A percentile compares a stretch with the other conserved stretches of the same genome.
These are phyloP conservation scores for Pseudolaguvia tuberculata DNA, from an alignment of 2,113 vertebrate species.

Conservation along the genomic window DNA sequence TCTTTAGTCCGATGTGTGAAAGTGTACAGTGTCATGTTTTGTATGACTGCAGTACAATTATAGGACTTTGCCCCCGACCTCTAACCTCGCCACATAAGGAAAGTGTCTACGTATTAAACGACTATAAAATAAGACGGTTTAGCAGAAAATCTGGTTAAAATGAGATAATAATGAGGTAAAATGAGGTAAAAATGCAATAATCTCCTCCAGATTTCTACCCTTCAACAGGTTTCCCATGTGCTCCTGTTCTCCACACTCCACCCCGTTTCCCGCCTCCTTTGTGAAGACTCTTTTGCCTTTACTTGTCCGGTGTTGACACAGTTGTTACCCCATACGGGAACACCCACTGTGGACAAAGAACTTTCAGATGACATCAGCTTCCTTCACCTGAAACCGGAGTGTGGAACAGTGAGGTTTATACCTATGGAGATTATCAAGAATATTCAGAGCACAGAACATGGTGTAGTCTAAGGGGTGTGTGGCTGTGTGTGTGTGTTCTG, in stretches of 20 bases:
- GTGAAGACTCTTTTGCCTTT: conserved; percentile 43
- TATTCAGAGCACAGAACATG: conserved; percentile 1
- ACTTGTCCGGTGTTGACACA: conserved; percentile 50
- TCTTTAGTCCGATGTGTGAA: background rate
- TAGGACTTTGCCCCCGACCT: too few species aligned
- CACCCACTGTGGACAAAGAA: conserved; percentile 54
- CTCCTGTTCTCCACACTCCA: conserved; percentile 20
- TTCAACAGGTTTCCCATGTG: conserved; percentile 14
- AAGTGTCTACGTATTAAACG: too few species aligned
- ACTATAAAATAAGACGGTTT: too few species aligned
- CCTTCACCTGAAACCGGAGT: conserved; percentile 38
- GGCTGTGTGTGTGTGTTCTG: background rate
- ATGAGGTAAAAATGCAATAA: background rate
- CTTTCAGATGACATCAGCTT: conserved; percentile 52
- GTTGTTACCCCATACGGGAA: conserved; percentile 47
- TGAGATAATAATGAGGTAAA: too few species aligned
- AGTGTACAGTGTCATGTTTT: background rate
- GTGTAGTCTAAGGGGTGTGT: background rate
- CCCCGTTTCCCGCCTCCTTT: conserved; percentile 32
- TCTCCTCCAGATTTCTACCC: background rate
- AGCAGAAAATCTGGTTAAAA: too few species aligned
- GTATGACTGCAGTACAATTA: conserved; percentile 2
- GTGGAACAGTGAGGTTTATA: background rate
- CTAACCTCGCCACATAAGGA: too few species aligned
- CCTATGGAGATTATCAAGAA: conserved; percentile 11